phyloP scores from a whole-genome alignment of 2,888 invertebrate species.

The Xanthia togata region DNA sequence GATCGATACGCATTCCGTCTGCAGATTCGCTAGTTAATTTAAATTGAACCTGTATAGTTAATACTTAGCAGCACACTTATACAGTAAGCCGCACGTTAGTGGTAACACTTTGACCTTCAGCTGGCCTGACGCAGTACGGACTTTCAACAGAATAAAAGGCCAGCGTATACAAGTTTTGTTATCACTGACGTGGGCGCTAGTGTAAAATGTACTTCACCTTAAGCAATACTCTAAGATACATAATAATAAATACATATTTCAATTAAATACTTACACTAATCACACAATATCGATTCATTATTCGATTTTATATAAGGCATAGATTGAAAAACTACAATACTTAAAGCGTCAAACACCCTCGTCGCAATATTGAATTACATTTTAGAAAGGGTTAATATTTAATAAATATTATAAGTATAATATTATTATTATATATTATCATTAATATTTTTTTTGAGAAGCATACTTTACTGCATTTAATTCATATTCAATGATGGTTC shows the following conservation, averaged over 20 bases:
- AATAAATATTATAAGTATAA: too few relatives aligned
- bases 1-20: too few relatives aligned
- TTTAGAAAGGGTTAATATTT: neutral
- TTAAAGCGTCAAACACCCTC: neutral
- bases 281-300: constrained; percentile 22
- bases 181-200: too few relatives aligned
- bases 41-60: neutral
- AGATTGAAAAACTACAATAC: neutral
- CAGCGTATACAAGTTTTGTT: neutral
- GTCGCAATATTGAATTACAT: neutral
- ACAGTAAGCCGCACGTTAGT: neutral
- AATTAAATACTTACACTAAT: constrained; percentile 7
- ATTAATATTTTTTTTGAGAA: neutral
- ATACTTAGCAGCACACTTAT: constrained; percentile 23
- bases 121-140: neutral
- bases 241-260: constrained; percentile 26
- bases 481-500: neutral
- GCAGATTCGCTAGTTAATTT: too few relatives aligned
- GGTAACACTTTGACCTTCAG: neutral
- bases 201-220: neutral
- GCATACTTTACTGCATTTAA: neutral
- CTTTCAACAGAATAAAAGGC: neutral
- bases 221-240: constrained; percentile 3
- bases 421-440: too few relatives aligned
- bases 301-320: constrained; percentile 14